Evolutionary conservation across 2,113 vertebrate genomes (phyloP), one percentile per base, ranked within the genome.

Genomic region (Lepisosteus oculatus): DNA sequence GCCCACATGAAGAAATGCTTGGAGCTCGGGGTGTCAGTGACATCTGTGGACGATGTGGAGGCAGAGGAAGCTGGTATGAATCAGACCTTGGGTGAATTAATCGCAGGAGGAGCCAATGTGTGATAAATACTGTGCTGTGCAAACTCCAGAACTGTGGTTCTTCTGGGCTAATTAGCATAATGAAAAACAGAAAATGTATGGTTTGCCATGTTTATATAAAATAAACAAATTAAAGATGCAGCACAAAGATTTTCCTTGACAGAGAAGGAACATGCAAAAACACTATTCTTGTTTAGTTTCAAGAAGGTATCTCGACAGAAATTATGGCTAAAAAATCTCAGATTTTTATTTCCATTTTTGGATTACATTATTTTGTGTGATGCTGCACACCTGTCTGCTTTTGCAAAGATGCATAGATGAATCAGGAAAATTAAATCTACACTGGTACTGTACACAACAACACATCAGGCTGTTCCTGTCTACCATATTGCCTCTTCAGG

Each of bases 1-100:
- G 97, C 97, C 81, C 97, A 99, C 79, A 97, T 97, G 94, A 99
- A 99, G 83, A 99, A 99, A 90, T 99, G 97, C 87, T 88, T 99
- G 85, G 97, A 99, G 86, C 84, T 99, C 72, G 97, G 97, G 51
- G 96, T 99, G 81, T 97, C 97, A 7, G 95, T 97, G 92, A 95
- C 96, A 65, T 98, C 95, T 0, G 93, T 97, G 56, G 96, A 99
- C 76, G 97, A 96, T 73, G 83, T 87, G 0, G 97, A 99, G 86
- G 84, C 90, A 0, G 96, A 98, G 55, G 96, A 98, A 89, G 87
- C 93, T 90, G 97, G 97, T 98, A 90, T 81, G 85, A 76, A 65
- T 69, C 47, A 70, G 51, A 68, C 42, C 6, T 41, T 72, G 47
- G 55, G 66, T 57, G 55, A 55, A 72, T 68, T 71, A 15, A 12